Base-by-base conservation (phyloP, 2,797 vertebrate genomes). In the Acanthiza pusilla region DNA sequence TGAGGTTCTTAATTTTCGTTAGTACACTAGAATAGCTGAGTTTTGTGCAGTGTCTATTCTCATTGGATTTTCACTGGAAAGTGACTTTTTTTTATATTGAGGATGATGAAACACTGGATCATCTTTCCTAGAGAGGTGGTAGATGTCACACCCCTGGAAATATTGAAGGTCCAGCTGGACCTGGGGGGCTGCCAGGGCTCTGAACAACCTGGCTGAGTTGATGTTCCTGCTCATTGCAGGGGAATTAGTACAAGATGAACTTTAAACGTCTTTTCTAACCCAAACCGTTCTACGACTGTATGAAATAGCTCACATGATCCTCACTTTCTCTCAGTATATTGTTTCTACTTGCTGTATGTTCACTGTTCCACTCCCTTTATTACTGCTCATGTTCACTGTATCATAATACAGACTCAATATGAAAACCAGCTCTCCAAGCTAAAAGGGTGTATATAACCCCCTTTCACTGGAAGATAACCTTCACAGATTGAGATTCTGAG, bases 61-160 rank as follows among this genome's bases (percentile, higher is more conserved):
- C 4, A 12, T 30, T 76, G 8, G 22, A 43, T n/a, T 42, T 26
- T 81, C 40, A 60, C 12, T 36, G 7, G 3, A 38, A 34, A 60
- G 14, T 19, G 29, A 3, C 7, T 11, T 34, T 13, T 42, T 42
- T 54, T 53, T 50, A 25, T 1, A 0, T 7, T 10, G 10, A 57
- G 23, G 5, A 19, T 25, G 16, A 15, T 43, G 48, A 66, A 75
- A 45, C 29, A 29, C 11, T 60, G 32, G 8, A 34, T 43, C 10
- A 34, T 5, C 10, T 72, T 68, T 50, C 32, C 26, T 50, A 45
- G 38, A 40, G 25, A 76, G 8, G 5, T 53, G 10, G 16, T 23
- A 9, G 42, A 55, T 30, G 21, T 3, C 12, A 19, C 0, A 5
- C 60, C 11, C 15, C 29, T 80, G n/a, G 13, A 38, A 60, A 73